Base-by-base conservation (phyloP, 2,113 vertebrate species). In the Trematomus loennbergii region DNA sequence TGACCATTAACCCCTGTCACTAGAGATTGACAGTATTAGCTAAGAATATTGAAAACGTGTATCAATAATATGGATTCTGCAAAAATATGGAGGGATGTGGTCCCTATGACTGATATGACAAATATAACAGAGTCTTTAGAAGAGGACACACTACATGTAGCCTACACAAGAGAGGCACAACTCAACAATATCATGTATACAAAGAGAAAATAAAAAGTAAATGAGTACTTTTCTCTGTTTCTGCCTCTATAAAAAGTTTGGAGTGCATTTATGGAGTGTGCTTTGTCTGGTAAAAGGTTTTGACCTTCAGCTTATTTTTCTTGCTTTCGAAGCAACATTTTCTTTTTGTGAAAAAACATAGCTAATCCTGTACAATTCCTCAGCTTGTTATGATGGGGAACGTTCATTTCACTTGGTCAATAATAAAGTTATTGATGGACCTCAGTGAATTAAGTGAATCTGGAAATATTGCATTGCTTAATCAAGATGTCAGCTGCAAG, bases 401-500 rank as follows among this genome's bases (percentile, higher is more conserved):
- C 83, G 78, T 76, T 58, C 76, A 86, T 88, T 74, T 67, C 25
- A 53, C 60, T 81, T 40, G 29, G 71, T 69, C 50, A 49, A 59
- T 83, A 84, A 82, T 81, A 67, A 84, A 84, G 70, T 81, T 83
- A 87, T 50, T 73, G 71, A 78, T 17, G 13, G 78, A 87, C 85
- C 70, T 54, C 20, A 65, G 64, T 75, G 78, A 82, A 84, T 86
- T 66, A 9, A 4, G 29, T 48, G 55, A 86, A 78, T 71, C 48
- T 71, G n/a, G 57, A 83, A 72, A 86, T 68, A 64, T 72, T 48
- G 68, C 57, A 69, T 65, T 63, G 60, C 59, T 88, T 88, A 82
- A 87, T 88, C 79, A 89, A 88, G 73, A 81, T 61, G 83, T 81
- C 84, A 78, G 67, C 66, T 67, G 46, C 17, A 36, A 62, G 66